These are phyloP conservation scores for Blastobasis adustella DNA, from an alignment of 2,888 invertebrate genomes.

Conservation along the genomic window DNA sequence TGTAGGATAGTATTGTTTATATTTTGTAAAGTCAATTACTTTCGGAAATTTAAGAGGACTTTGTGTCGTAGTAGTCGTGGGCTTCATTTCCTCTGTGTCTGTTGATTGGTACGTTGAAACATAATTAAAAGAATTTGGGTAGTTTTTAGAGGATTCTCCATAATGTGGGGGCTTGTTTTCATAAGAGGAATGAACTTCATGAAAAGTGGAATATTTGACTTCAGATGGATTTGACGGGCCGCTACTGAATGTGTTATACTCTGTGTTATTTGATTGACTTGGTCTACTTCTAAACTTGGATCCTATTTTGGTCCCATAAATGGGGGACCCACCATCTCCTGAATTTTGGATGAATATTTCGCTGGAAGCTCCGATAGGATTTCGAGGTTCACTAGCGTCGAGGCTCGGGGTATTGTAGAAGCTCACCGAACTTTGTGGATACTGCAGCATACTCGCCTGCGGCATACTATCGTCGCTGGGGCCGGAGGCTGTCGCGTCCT, in stretches of 20 bases:
- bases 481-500: constrained; percentile 31
- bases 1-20: constrained; percentile 41
- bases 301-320: constrained; percentile 56
- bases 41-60: constrained; percentile 43
- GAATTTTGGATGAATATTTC: constrained; percentile 25
- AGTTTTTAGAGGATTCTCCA: constrained; percentile 29
- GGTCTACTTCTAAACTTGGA: constrained; percentile 37
- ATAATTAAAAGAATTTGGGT: constrained; percentile 29
- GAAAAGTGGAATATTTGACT: constrained; percentile 28
- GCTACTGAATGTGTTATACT: constrained; percentile 17
- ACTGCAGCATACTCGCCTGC: constrained; percentile 41
- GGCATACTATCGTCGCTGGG: constrained; percentile 29
- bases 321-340: constrained; percentile 36
- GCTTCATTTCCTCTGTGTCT: constrained; percentile 29
- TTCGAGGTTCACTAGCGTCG: constrained; percentile 29
- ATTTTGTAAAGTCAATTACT: constrained; percentile 57
- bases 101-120: constrained; percentile 28
- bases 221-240: constrained; percentile 29
- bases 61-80: constrained; percentile 23
- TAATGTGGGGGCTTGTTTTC: constrained; percentile 30
- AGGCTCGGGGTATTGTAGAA: constrained; percentile 39
- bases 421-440: constrained; percentile 36
- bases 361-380: constrained; percentile 28
- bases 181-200: constrained; percentile 25
- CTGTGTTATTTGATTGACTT: constrained; percentile 34